Evolutionary conservation across 2,888 invertebrate genomes (phyloP), one percentile per base, ranked within the genome.

Genomic region (Tortrix viridana): DNA sequence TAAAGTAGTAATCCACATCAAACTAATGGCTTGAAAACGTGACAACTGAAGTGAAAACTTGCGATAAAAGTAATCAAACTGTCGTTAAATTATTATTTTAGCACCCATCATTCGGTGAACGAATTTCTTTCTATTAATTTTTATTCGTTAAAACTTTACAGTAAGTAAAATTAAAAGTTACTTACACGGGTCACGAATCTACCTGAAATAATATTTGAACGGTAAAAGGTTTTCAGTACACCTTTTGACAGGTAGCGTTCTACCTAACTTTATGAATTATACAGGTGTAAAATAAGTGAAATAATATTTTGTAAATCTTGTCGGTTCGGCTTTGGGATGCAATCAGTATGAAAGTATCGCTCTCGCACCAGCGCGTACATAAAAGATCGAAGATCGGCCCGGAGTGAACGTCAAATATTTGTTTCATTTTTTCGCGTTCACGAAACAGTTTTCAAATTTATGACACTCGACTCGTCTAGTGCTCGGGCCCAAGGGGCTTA

Each of bases 31-130:
- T 84, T 70, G 91, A 86, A 86, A 89, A 87, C 86, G 88, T 76
- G 85, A 81, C 88, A 86, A 88, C 82, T 89, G 83, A 88, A 88
- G 86, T 85, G 91, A 85, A 83, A 89, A 88, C 83, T 79, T 79
- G 83, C 85, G 91, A 92, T 92, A 92, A 91, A 90, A 90, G 88
- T 90, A 88, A 90, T 91, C 88, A 90, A 90, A 91, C 79, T 84
- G 86, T 86, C 89, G 85, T 92, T 90, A 90, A 88, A 89, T 88
- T 88, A 73, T 74, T 72, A 87, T 86, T 89, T 88, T 85, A 89
- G 82, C 82, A 79, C 75, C 75, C 76, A 75, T 82, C 82, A 82
- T 82, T 80, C 73, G 72, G 68, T 71, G 67, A 75, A 76, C 75
- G 78, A 76, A 79, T 79, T 73, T 74, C 75, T 57, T 71, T 74